Evolutionary conservation across 2,797 vertebrate genomes (phyloP), one percentile per base, ranked within the genome.

Genomic region (Gobionotothen gibberifrons): DNA sequence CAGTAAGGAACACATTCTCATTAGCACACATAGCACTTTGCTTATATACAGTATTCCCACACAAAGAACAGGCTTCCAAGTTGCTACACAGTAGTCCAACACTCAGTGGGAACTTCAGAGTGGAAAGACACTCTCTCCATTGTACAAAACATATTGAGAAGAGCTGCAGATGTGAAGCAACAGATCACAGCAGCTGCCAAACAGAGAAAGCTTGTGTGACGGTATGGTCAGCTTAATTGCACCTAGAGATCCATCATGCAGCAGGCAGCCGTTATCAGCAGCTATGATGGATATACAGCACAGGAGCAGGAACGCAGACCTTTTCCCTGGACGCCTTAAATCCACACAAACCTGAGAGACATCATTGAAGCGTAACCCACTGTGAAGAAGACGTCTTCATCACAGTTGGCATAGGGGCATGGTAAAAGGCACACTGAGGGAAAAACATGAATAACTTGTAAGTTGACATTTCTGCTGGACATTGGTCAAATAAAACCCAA

Each of bases 251-350:
- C 32, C 32, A 36, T 36, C 32, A 36, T 36, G 6, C 32, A 36
- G 32, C 32, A 36, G 8, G 32, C 71, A 81, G 63, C 29, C 57
- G 14, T 88, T 87, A 89, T 87, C 68, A 82, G 62, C 80, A 68
- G 69, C 76, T 74, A 9, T 78, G 81, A 91, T 60, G 58, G 54
- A 88, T 77, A 54, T 36, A 59, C 17, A 66, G 68, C 16, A n/a
- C 21, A 56, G 67, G 8, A 62, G 67, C 51, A 60, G 47, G 51
- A 72, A 72, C 36, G 22, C 46, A 67, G 60, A 44, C 44, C 6
- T 82, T 78, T 79, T 32, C 72, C 78, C 43, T 9, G 26, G 78
- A 81, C 13, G 73, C 78, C 16, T 66, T 80, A 58, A 36, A 76
- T 68, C 59, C 42, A 75, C 78, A 69, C 47, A 71, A 62, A 84